These are phyloP conservation scores for Molothrus ater DNA, from an alignment of 2,797 vertebrate species.

Conservation along the genomic window DNA sequence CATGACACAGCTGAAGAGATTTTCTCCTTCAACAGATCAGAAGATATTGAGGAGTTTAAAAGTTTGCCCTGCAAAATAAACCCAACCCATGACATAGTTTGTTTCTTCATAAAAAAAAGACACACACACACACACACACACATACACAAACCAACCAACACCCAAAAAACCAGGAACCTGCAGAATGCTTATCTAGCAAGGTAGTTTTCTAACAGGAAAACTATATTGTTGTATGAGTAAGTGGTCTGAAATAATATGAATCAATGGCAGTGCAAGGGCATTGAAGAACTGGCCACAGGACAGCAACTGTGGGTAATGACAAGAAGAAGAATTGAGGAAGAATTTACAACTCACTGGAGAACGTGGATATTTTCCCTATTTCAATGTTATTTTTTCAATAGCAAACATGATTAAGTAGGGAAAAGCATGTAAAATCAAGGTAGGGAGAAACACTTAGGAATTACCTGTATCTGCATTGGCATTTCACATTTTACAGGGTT, in stretches of 20 bases:
- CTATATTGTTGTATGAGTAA: not conserved
- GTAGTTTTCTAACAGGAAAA: not conserved
- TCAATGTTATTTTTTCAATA: not conserved
- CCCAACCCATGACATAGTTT: not conserved
- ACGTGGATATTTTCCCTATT: not conserved
- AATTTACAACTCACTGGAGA: not conserved
- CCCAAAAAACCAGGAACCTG: not conserved
- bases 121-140: not conserved
- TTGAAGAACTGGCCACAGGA: not conserved
- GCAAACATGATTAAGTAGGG: not conserved
- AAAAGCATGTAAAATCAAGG: not conserved
- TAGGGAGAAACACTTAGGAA: not conserved
- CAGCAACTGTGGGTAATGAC: not conserved
- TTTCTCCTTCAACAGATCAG: not conserved
- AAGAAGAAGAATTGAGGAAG: not conserved
- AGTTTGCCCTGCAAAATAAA: constrained; percentile 19
- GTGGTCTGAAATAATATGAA: not conserved
- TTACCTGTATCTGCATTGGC: not conserved
- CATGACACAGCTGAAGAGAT: not conserved
- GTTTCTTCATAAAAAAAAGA: not conserved
- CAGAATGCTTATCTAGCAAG: not conserved
- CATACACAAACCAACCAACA: not conserved
- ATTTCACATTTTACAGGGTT: not conserved
- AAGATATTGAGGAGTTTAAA: constrained; percentile 11
- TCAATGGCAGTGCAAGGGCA: not conserved